phyloP scores from a whole-genome alignment of 2,888 invertebrate genomes.

The Clepsis dumicolana region DNA sequence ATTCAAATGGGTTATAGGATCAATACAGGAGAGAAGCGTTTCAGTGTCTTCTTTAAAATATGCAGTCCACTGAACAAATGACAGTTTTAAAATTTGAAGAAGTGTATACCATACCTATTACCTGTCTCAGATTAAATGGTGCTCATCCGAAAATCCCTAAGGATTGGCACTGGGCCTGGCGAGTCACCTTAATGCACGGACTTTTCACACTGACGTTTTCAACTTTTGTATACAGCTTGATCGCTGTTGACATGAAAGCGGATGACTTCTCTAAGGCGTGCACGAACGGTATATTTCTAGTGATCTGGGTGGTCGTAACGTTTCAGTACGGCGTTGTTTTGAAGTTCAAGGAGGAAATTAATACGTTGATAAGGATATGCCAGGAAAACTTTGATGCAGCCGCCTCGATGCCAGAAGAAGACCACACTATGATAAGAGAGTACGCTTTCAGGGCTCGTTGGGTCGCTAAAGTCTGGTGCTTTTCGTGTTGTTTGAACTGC shows the following conservation, averaged over 20 bases:
- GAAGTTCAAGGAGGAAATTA: not conserved
- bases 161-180: not conserved
- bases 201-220: not conserved
- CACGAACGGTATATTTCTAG: not conserved
- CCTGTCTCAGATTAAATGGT: not conserved
- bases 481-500: not conserved
- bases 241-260: not conserved
- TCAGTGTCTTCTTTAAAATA: not conserved
- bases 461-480: not conserved
- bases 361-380: not conserved
- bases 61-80: not conserved
- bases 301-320: slow-evolving; percentile 3
- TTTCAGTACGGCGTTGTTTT: not conserved
- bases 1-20: not conserved
- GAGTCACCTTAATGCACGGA: not conserved
- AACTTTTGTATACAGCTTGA: not conserved
- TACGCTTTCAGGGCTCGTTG: slow-evolving; percentile 1
- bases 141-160: not conserved
- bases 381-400: slow-evolving; percentile 8
- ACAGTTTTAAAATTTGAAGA: not conserved
- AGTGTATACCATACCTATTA: not conserved
- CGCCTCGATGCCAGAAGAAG: not conserved
- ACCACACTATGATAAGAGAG: not conserved
- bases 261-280: not conserved
- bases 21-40: not conserved